Base-by-base conservation (phyloP, 2,888 invertebrate genomes). In the Pristionchus fissidentatus region DNA sequence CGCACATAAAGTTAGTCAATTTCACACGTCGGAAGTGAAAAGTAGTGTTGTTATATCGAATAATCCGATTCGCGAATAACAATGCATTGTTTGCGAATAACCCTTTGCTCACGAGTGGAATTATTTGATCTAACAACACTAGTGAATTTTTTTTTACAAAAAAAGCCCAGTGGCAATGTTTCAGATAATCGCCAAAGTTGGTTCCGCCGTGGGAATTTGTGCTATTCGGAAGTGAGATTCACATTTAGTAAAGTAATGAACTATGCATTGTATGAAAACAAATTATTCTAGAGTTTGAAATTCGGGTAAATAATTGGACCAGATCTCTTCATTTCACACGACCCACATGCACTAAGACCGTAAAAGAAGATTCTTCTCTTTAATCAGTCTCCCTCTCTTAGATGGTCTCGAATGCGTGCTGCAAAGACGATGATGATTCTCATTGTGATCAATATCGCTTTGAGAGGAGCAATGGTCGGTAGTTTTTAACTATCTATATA, bases 361-460 rank as follows among this genome's bases (percentile, higher is more conserved):
- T n/a, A n/a, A n/a, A n/a, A n/a, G n/a, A n/a, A n/a, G n/a, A n/a
- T n/a, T n/a, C n/a, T n/a, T n/a, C n/a, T n/a, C n/a, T n/a, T n/a
- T n/a, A n/a, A n/a, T n/a, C n/a, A n/a, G n/a, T n/a, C n/a, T n/a
- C n/a, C n/a, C n/a, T n/a, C n/a, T n/a, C 8, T 66, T 2, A 66
- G 66, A 35, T 66, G 66, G 66, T 66, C 66, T 3, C 38, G 66
- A 38, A 35, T 38, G 19, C 66, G 66, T 22, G 66, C 66, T 5
- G 38, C 66, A 38, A 66, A 66, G n/a, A 19, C 38, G 66, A 66
- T 66, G 38, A 66, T 66, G 66, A 3, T 32, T 22, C 66, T 66
- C 15, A 66, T 66, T 5, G 29, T 66, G 1, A 1, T 66, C 15
- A 22, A 19, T 35, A 19, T 66, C 19, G 38, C 66, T 35, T 8